Evolutionary conservation across 2,888 invertebrate species (phyloP).

Genomic region (Lycophotia porphyrea): DNA sequence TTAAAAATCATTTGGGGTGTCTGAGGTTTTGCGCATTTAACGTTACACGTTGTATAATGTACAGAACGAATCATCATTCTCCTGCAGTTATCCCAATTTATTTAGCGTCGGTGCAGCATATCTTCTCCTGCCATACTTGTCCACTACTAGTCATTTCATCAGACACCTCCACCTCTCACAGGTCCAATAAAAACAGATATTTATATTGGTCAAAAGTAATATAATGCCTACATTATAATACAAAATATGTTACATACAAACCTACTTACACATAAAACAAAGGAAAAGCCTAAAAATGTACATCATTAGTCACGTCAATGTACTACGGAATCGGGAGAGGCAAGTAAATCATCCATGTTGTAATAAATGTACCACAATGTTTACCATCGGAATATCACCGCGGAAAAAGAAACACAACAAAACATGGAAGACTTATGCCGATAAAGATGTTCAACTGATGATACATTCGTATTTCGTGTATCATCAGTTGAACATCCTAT

Average conservation of each 20-base stretch:
- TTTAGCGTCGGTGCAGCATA: too few species aligned
- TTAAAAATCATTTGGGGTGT: too few species aligned
- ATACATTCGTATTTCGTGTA: conserved; percentile 30
- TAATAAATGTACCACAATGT: conserved; percentile 67
- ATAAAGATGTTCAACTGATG: conserved; percentile 39
- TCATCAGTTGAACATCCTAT: too few species aligned
- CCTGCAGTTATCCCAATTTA: too few species aligned
- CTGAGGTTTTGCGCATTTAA: too few species aligned
- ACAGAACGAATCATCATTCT: too few species aligned
- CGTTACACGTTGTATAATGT: too few species aligned
- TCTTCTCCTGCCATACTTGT: too few species aligned
- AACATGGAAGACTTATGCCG: conserved; percentile 27
- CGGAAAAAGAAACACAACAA: conserved; percentile 52
- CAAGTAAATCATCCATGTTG: conserved; percentile 68
- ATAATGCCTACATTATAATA: not conserved
- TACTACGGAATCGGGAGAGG: conserved; percentile 55
- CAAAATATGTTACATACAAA: conserved; percentile 15
- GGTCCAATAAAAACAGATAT: not conserved
- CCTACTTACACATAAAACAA: conserved; percentile 42
- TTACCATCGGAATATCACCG: conserved; percentile 56
- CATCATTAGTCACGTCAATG: conserved; percentile 66
- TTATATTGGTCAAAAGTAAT: not conserved
- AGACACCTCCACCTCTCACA: too few species aligned
- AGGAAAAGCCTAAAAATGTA: conserved; percentile 56
- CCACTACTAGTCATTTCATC: too few species aligned